These are phyloP conservation scores for Cataglyphis hispanica DNA, from an alignment of 1,140 invertebrate genomes.

Conservation along the genomic window DNA sequence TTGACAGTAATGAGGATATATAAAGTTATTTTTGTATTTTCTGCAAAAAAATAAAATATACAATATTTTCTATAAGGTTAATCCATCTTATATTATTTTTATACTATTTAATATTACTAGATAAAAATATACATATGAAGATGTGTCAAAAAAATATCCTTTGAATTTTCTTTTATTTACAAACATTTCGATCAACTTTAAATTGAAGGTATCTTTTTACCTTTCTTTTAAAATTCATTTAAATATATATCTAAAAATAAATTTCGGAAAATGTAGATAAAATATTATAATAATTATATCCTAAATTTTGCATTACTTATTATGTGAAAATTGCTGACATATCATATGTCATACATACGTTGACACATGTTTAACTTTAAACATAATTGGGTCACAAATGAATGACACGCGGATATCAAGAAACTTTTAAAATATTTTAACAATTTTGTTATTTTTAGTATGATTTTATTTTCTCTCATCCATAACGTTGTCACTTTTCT, in stretches of 20 bases:
- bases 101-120: not conserved
- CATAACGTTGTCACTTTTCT: slow-evolving; percentile 46
- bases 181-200: not conserved
- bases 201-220: not conserved
- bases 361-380: no score
- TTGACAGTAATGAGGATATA: not conserved
- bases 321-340: not conserved
- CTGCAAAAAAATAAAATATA: not conserved
- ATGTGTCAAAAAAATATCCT: not conserved
- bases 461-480: not conserved
- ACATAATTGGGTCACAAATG: no score
- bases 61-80: not conserved
- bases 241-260: no score
- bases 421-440: no score
- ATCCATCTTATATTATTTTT: not conserved
- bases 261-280: no score
- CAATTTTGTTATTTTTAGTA: not conserved
- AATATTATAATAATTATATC: no score
- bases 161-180: not conserved
- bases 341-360: no score
- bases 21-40: not conserved
- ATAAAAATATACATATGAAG: not conserved
- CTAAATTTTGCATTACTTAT: not conserved
- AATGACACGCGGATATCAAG: no score
- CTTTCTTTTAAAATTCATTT: not conserved